Conservation (phyloP, 2,888 invertebrate species). For the Enchytraeus crypticus region DNA sequence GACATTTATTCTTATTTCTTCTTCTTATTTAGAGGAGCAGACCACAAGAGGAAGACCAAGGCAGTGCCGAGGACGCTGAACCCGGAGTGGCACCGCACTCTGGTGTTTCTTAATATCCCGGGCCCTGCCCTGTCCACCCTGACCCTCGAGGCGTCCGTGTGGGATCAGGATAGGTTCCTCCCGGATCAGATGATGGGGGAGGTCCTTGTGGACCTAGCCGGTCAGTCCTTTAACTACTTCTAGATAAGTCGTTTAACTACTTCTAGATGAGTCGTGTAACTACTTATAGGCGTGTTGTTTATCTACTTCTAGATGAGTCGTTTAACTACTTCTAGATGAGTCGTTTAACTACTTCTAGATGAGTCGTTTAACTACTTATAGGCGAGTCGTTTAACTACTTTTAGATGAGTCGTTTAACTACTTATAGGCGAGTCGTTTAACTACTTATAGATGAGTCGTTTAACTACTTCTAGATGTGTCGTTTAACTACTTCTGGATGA, state of each 20-base stretch:
- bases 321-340: background rate
- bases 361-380: no score
- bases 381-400: no score
- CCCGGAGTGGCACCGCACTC: constrained; percentile 58
- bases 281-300: background rate
- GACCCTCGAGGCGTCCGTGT: constrained; percentile 55
- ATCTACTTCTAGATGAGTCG: background rate
- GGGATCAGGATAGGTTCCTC: constrained; percentile 56
- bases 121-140: constrained; percentile 49
- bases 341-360: no score
- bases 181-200: constrained; percentile 55
- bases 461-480: no score
- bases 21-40: constrained; percentile 49
- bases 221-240: constrained; percentile 21
- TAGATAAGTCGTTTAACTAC: background rate
- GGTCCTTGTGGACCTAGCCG: constrained; percentile 39
- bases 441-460: no score
- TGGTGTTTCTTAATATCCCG: constrained; percentile 53
- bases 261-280: background rate
- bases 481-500: no score
- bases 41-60: constrained; percentile 54
- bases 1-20: no score
- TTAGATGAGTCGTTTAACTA: no score
- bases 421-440: no score
- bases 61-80: constrained; percentile 52